Evolutionary conservation across 2,888 invertebrate genomes (phyloP).

Genomic region (Diarsia rubi): DNA sequence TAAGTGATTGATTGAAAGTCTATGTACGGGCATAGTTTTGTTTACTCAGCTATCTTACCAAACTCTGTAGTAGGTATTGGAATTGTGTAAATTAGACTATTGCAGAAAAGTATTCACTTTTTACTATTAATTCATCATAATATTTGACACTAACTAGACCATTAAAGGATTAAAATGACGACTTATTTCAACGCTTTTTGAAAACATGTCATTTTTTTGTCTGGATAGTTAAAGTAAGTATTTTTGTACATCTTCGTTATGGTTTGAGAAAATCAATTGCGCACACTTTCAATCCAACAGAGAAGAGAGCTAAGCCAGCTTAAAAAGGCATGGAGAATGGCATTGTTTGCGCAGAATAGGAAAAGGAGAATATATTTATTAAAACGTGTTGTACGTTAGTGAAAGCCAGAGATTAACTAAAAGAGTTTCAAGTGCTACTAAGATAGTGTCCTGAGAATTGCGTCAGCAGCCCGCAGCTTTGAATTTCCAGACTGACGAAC

Average conservation of each 20-base stretch:
- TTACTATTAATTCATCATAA: neutral
- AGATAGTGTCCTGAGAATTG: neutral
- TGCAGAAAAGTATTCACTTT: neutral
- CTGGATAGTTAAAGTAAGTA: neutral
- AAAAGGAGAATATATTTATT: neutral
- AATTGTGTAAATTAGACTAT: neutral
- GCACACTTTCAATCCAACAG: neutral
- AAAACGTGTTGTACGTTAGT: neutral
- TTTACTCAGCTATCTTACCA: neutral
- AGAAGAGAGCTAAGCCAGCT: neutral
- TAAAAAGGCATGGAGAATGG: neutral
- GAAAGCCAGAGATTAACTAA: neutral
- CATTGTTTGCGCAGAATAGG: no score
- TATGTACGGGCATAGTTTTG: neutral
- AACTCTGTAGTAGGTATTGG: neutral
- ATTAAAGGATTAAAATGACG: neutral
- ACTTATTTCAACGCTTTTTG: neutral
- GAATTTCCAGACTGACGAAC: neutral
- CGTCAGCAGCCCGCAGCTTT: neutral
- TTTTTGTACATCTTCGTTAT: neutral
- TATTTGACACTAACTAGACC: neutral
- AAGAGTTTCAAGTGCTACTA: neutral
- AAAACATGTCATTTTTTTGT: no score
- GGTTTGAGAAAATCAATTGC: neutral
- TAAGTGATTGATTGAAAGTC: constrained; percentile 13